Base-by-base conservation (phyloP, 1,140 invertebrate species). In the Cepaea nemoralis region DNA sequence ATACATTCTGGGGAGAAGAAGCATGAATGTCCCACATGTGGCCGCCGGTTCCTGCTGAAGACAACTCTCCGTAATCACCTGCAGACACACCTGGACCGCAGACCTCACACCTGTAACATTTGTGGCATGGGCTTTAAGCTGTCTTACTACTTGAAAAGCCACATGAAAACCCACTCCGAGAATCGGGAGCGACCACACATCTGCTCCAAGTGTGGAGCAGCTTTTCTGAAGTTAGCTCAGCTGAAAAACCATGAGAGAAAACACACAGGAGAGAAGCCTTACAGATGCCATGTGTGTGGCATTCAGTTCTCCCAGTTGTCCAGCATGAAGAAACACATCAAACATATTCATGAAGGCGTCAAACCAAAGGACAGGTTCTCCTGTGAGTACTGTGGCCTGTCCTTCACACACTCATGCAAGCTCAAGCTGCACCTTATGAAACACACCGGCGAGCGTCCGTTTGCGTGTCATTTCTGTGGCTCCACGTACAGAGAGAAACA, bases 191-290 rank as follows among this genome's bases (percentile, higher is more conserved):
- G 55, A 22, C 48, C 75, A 5, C 69, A 80, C 33, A 22, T 50
- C 24, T 86, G 84, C 74, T 93, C 94, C 1, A 94, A 97, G 66
- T 83, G 82, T 48, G 69, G 71, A 0, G 74, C 80, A 27, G 75
- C 97, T 96, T 97, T 97, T 89, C 97, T 96, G 91, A 96, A 97
- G 91, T 93, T 96, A 55, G 96, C 95, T 69, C 97, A 98, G 88
- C 79, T 83, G 42, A 37, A 42, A 14, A 77, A 77, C 10, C 82
- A 83, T 66, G 73, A 71, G 50, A 63, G 76, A 37, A 82, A 45
- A 19, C 84, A 85, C 59, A 85, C 82, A 77, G 70, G 73, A 42
- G 79, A 74, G 50, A 48, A 82, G 33, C n/a, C 84, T 82, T 86
- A 86, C 82, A 59, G 39, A 12, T 87, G 86, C 48, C 78, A 80